Evolutionary conservation across 1,140 invertebrate species (phyloP).

Genomic region (Tetragonula clypearis): DNA sequence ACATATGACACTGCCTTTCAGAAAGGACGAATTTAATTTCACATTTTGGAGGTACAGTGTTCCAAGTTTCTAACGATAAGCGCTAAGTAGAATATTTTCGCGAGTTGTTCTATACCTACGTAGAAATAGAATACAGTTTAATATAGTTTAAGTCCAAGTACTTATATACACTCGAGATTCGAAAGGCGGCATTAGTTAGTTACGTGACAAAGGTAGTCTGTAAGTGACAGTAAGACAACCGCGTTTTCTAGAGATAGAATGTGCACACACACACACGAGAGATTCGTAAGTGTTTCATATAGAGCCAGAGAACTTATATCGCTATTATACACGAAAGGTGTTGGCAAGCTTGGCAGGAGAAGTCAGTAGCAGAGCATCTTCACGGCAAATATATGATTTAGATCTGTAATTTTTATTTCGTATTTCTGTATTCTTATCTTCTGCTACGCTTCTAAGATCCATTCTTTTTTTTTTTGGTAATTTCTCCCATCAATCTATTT

Average conservation of each 20-base stretch:
- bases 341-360: conserved; percentile 54
- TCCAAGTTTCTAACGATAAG: too few species aligned
- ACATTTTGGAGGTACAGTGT: too few species aligned
- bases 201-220: conserved; percentile 36
- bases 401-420: conserved; percentile 68
- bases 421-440: conserved; percentile 45
- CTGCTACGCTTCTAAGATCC: conserved; percentile 9
- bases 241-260: conserved; percentile 28
- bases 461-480: background rate
- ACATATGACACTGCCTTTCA: too few species aligned
- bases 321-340: conserved; percentile 50
- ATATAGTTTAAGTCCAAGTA: too few species aligned
- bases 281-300: conserved; percentile 47
- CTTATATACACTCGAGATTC: background rate
- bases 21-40: too few species aligned
- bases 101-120: too few species aligned
- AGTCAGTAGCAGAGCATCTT: conserved; percentile 69
- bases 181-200: conserved; percentile 2
- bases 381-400: conserved; percentile 62
- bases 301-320: conserved; percentile 55
- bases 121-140: too few species aligned
- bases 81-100: too few species aligned
- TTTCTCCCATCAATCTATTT: background rate
- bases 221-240: conserved; percentile 58
- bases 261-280: conserved; percentile 7